Evolutionary conservation across 2,888 invertebrate genomes (phyloP).

Genomic region (Hydraecia micacea): DNA sequence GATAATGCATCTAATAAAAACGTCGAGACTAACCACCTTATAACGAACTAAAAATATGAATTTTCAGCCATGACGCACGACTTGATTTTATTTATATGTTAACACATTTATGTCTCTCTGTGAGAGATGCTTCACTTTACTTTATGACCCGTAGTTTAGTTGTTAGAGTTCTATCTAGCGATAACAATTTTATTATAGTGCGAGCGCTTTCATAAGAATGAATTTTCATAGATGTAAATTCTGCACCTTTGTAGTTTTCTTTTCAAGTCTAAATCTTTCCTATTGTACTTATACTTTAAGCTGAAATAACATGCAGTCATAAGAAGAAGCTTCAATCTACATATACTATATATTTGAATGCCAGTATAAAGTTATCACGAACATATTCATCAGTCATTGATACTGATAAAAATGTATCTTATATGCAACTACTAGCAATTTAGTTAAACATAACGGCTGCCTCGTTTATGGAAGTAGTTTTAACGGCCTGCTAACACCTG

Average conservation of each 20-base stretch:
- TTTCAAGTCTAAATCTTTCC: background rate
- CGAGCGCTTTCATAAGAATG: slow-evolving; percentile 2
- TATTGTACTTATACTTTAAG: background rate
- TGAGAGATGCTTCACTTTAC: slow-evolving; percentile 75
- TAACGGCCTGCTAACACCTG: background rate
- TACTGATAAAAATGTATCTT: too few species aligned
- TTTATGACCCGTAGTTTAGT: slow-evolving; percentile 71
- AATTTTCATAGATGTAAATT: slow-evolving; percentile 19
- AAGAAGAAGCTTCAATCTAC: background rate
- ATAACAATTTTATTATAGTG: slow-evolving; percentile 52
- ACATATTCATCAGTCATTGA: too few species aligned
- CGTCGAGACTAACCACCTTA: slow-evolving; percentile 64
- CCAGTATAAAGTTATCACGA: too few species aligned
- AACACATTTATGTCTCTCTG: slow-evolving; percentile 82
- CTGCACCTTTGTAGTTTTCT: slow-evolving; percentile 2
- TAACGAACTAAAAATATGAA: slow-evolving; percentile 69
- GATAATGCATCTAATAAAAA: slow-evolving; percentile 68
- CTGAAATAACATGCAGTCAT: background rate
- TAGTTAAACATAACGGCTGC: background rate
- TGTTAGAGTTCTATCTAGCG: slow-evolving; percentile 56
- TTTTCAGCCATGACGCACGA: slow-evolving; percentile 74
- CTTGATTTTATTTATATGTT: slow-evolving; percentile 81
- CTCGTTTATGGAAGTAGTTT: background rate
- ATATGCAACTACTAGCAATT: background rate
- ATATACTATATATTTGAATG: background rate